These are phyloP conservation scores for Sebastes minor DNA, from an alignment of 2,797 vertebrate genomes.

Conservation along the genomic window DNA sequence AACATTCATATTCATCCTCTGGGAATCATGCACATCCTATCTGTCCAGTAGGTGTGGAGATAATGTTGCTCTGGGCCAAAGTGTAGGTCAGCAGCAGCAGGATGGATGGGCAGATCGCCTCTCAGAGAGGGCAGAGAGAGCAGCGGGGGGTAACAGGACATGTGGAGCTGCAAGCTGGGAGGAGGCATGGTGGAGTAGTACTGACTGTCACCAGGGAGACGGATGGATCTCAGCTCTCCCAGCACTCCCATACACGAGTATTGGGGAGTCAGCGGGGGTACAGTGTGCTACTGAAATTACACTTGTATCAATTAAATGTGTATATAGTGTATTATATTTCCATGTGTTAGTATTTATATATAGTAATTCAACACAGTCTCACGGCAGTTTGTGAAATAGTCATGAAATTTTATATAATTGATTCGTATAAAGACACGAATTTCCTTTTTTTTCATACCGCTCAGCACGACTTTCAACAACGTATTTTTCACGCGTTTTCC, in stretches of 20 bases:
- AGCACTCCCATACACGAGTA: background rate
- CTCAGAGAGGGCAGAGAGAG: background rate
- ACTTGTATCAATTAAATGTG: background rate
- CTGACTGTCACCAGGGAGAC: slow-evolving; percentile 45
- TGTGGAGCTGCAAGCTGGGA: slow-evolving; percentile 41
- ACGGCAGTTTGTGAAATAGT: too few species aligned
- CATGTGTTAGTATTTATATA: too few species aligned
- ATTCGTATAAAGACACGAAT: too few species aligned
- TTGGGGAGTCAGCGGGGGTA: background rate
- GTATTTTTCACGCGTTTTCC: too few species aligned
- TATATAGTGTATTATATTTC: background rate
- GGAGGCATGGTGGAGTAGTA: slow-evolving; percentile 39
- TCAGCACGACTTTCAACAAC: too few species aligned
- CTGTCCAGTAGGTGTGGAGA: background rate
- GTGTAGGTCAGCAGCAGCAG: slow-evolving; percentile 11
- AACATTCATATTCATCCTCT: background rate
- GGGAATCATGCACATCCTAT: background rate
- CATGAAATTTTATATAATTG: too few species aligned
- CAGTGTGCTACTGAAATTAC: background rate
- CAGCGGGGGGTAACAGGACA: slow-evolving; percentile 20
- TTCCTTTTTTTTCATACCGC: too few species aligned
- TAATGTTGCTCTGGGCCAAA: background rate
- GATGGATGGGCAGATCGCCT: background rate
- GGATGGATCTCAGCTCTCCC: slow-evolving; percentile 11
- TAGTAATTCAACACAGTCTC: too few species aligned